phyloP scores from a whole-genome alignment of 1,140 invertebrate species.

The Cotesia glomerata region DNA sequence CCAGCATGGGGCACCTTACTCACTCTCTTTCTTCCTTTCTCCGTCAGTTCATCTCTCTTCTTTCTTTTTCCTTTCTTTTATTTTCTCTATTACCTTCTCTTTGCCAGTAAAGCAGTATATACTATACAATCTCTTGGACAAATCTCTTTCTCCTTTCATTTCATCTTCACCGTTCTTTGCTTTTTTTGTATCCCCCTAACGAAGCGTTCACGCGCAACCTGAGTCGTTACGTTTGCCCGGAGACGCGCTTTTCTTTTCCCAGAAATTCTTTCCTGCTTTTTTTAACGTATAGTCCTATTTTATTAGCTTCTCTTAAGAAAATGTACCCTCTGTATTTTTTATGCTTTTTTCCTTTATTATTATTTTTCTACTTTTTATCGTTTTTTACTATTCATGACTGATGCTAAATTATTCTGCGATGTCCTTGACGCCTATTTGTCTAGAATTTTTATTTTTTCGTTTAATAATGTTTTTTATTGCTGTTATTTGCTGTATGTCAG shows the following conservation, averaged over 20 bases:
- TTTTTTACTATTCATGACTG: neutral
- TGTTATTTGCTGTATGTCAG: neutral
- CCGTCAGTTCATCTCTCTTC: neutral
- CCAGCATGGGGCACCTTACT: conserved; percentile 17
- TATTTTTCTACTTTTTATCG: neutral
- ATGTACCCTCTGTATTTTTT: conserved; percentile 5
- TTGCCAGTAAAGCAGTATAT: no score
- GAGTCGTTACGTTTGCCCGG: conserved; percentile 5
- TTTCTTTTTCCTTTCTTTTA: neutral
- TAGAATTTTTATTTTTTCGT: neutral
- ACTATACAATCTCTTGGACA: conserved; percentile 1
- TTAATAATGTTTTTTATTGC: neutral
- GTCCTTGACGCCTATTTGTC: conserved; percentile 5
- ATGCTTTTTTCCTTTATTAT: neutral
- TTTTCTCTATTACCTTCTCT: neutral
- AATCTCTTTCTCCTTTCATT: neutral
- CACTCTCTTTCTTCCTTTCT: neutral
- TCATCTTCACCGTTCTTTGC: neutral
- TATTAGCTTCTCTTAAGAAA: conserved; percentile 27
- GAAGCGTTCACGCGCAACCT: conserved; percentile 28
- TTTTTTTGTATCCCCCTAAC: conserved; percentile 15
- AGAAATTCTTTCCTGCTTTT: neutral
- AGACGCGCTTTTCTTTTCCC: conserved; percentile 21
- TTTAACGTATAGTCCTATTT: conserved; percentile 1
- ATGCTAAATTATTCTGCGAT: neutral